Percentiles rank a stretch among this genome's conserved stretches.
Evolutionary conservation across 2,888 invertebrate genomes (phyloP).

Genomic region (Calameuta filiformis): DNA sequence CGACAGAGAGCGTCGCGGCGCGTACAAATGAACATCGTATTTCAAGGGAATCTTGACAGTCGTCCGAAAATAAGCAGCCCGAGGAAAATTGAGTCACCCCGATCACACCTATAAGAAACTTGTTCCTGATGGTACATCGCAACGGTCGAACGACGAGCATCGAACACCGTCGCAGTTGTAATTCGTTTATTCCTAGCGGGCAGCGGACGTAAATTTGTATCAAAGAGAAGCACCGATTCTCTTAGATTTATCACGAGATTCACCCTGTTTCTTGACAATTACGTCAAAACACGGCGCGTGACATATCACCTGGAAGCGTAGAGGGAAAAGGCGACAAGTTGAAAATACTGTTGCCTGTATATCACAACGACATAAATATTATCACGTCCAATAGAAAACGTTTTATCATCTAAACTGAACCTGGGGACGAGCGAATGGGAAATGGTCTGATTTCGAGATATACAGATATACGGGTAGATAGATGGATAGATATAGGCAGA

Average conservation of each 20-base stretch:
- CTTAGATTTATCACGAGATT: conserved; percentile 14
- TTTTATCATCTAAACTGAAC: not conserved
- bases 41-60: conserved; percentile 2
- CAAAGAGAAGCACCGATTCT: not conserved
- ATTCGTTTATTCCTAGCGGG: conserved; percentile 6
- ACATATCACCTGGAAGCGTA: conserved; percentile 6
- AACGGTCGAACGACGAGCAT: not conserved
- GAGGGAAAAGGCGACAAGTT: conserved; percentile 1
- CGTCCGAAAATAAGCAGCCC: conserved; percentile 5
- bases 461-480: not conserved
- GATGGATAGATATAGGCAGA: not conserved
- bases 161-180: not conserved
- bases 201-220: conserved; percentile 2
- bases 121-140: not conserved
- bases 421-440: not conserved
- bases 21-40: not conserved
- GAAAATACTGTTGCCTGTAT: conserved; percentile 9
- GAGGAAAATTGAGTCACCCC: not conserved
- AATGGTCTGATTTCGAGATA: not conserved
- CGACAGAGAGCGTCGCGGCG: not conserved
- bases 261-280: conserved; percentile 11
- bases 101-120: not conserved
- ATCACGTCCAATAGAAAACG: not conserved
- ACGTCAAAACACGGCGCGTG: conserved; percentile 11
- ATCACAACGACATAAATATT: conserved; percentile 15